A percentile compares a stretch with the other conserved stretches of the same genome.
phyloP scores from a whole-genome alignment of 2,888 invertebrate genomes.

The Brachypalpus laphriformis region DNA sequence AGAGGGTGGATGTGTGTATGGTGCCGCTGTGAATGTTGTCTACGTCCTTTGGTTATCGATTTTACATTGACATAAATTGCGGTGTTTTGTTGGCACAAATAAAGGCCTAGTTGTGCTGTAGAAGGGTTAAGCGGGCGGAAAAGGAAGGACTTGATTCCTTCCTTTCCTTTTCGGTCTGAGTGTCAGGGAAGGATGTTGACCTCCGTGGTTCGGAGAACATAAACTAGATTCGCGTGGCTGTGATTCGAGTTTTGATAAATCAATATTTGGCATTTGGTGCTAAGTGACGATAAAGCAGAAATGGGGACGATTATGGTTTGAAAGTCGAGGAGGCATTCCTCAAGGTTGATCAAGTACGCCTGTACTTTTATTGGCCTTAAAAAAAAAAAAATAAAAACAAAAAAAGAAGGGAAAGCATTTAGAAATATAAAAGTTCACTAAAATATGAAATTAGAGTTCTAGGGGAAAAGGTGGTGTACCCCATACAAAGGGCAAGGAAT shows the following conservation, averaged over 20 bases:
- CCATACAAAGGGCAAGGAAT: too few species aligned
- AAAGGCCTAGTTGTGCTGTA: neutral
- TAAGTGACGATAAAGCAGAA: neutral
- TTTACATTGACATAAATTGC: constrained; percentile 43
- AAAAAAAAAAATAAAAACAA: too few species aligned
- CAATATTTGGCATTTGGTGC: neutral
- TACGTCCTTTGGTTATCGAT: constrained; percentile 39
- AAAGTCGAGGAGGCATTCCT: too few species aligned
- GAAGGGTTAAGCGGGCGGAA: neutral
- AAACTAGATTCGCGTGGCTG: neutral
- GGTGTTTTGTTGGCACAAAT: neutral
- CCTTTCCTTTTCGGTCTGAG: constrained; percentile 34
- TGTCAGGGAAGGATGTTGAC: constrained; percentile 13
- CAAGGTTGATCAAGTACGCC: too few species aligned
- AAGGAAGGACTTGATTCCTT: neutral
- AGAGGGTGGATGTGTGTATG: neutral
- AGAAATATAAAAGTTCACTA: too few species aligned
- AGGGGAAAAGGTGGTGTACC: too few species aligned
- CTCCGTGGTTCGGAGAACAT: constrained; percentile 1
- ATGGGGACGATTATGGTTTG: too few species aligned
- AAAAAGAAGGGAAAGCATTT: too few species aligned
- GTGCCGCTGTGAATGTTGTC: too few species aligned
- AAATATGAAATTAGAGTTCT: too few species aligned
- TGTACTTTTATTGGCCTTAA: too few species aligned
- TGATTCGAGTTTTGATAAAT: constrained; percentile 7